Evolutionary conservation across 2,888 invertebrate genomes (phyloP), one percentile per base, ranked within the genome.

Genomic region (Schizotus pectinicornis): DNA sequence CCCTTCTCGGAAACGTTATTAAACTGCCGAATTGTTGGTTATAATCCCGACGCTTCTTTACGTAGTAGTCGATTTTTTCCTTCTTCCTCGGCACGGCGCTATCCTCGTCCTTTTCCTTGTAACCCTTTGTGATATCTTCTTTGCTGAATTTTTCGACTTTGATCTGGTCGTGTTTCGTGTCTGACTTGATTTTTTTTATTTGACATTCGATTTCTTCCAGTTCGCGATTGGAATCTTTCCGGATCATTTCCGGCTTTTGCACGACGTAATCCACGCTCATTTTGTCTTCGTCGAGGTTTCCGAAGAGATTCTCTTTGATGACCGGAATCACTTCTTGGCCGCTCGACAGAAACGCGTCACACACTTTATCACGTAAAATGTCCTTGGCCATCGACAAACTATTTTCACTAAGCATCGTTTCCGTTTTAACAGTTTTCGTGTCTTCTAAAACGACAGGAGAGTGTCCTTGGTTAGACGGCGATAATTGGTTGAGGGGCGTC

Each of bases 291-390:
- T 80, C 52, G 7, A 22, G 22, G 5, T 5, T 22, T 22, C 60
- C 36, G 8, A 63, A 56, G 35, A 62, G 50, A 9, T 54, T 56
- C 8, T 62, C 58, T 7, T 49, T 53, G 12, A 51, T 37, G 32
- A 64, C 49, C 8, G 67, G 59, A 51, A 85, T 81, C 73, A 82
- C 82, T 63, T 86, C 86, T 67, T 84, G 83, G 13, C 83, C 84
- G 62, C 82, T 83, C 3, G 86, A 86, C 46, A 87, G 74, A 69
- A 84, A 82, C 1, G 86, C 86, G 67, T 87, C 86, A 22, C 80
- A 76, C 71, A 86, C 82, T 73, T 83, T 84, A 62, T 73, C 74
- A 61, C 63, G 64, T 22, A 79, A 80, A 11, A 70, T 59, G 38
- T 64, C 62, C 11, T 68, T 67, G 12, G 14, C 12, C 38, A n/a